Base-by-base conservation (phyloP, 2,113 vertebrate species). In the Elaphurus davidianus region DNA sequence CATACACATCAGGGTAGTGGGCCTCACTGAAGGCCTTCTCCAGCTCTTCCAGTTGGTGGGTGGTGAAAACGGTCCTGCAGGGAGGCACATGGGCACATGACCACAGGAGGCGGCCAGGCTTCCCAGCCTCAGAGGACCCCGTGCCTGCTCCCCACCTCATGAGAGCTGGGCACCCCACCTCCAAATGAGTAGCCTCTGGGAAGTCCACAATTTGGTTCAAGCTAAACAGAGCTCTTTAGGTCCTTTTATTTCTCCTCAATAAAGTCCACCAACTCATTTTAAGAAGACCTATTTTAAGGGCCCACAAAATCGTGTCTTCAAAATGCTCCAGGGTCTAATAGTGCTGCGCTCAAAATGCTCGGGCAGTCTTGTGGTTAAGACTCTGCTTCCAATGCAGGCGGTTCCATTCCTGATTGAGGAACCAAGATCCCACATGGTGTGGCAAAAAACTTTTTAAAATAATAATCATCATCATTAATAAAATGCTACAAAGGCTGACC, bases 11-110 rank as follows among this genome's bases (percentile, higher is more conserved):
- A 0, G 99, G 99, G 79, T 99, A 99, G 92, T 99, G 99, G 1
- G 99, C 99, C 94, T 99, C 99, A 0, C 99, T 99, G 93, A 99
- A 99, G 0, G 99, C 99, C 94, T 99, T 99, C 98, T 99, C 99
- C 98, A 99, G 98, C 97, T 99, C 99, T 98, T 99, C 99, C 97
- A 99, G 99, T 98, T 99, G 99, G 92, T 99, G 99, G 27, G 99
- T 99, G 2, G 99, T 99, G 97, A 99, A 99, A 76, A 99, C 99
- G 0, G 99, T 99, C 98, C 99, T 99, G 98, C 3, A 76, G 7
- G 62, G 47, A 83, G 15, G 33, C 1, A 7, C 0, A 0, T 85
- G 50, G 28, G 13, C 23, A n/a, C 30, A 0, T 7, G 47, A 55
- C 19, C 33, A 9, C 52, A 50, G 43, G 57, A n/a, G n/a, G 36